Percentiles rank a stretch among this genome's conserved stretches.
Conservation (phyloP, 1,140 invertebrate species). For the Caenorhabditis latens region DNA sequence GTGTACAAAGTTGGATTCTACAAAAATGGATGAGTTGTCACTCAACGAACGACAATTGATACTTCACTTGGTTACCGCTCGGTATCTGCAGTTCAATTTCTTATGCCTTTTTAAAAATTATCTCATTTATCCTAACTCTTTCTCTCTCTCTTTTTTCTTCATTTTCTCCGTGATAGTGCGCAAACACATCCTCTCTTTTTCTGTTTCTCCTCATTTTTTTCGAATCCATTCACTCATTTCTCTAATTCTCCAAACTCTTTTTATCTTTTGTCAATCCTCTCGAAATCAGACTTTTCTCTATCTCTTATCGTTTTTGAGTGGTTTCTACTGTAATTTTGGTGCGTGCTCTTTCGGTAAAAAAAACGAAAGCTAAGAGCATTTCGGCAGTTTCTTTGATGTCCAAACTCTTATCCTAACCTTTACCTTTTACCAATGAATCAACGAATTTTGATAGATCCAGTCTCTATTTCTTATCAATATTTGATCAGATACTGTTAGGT, state of each 20-base stretch:
- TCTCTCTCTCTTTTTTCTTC: not conserved
- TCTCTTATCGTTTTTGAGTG: slow-evolving; percentile 21
- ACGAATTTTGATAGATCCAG: slow-evolving; percentile 19
- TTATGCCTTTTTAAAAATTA: too few species aligned
- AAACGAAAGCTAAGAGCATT: not conserved
- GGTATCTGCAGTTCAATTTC: too few species aligned
- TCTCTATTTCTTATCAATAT: slow-evolving; percentile 8
- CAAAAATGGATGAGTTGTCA: too few species aligned
- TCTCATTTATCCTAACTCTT: not conserved
- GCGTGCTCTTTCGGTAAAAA: not conserved
- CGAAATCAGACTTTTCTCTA: not conserved
- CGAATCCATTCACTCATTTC: too few species aligned
- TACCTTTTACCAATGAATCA: not conserved
- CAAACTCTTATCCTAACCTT: not conserved
- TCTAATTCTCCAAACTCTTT: not conserved
- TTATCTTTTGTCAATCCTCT: not conserved
- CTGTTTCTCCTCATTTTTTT: not conserved
- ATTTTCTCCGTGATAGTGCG: not conserved
- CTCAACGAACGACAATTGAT: too few species aligned
- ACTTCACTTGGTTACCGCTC: too few species aligned
- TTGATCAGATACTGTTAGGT: slow-evolving; percentile 4
- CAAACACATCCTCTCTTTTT: not conserved
- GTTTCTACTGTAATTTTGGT: slow-evolving; percentile 30
- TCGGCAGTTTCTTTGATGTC: slow-evolving; percentile 46
- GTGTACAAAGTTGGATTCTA: too few species aligned